phyloP scores from a whole-genome alignment of 2,888 invertebrate species.

The Plemyria rubiginata region DNA sequence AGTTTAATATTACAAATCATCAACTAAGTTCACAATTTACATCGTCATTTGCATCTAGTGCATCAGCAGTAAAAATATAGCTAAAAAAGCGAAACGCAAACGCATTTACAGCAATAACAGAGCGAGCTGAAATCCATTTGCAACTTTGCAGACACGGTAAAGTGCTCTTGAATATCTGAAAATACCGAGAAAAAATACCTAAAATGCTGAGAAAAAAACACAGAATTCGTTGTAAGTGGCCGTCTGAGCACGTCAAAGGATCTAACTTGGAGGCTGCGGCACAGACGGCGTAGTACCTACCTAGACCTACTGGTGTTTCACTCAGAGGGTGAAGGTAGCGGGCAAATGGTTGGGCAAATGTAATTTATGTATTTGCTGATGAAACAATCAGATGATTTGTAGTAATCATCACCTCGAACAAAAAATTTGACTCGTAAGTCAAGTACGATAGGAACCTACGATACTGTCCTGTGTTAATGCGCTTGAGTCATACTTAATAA shows the following conservation, averaged over 20 bases:
- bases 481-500: too few relatives aligned
- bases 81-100: conserved; percentile 14
- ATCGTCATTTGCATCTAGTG: background rate
- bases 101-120: conserved; percentile 36
- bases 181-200: conserved; percentile 50
- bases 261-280: conserved; percentile 44
- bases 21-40: background rate
- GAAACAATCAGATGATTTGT: too few relatives aligned
- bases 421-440: too few relatives aligned
- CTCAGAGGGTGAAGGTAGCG: background rate
- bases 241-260: conserved; percentile 74
- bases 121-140: conserved; percentile 47
- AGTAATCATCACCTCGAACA: too few relatives aligned
- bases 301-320: background rate
- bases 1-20: background rate
- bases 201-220: conserved; percentile 61
- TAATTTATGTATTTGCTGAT: too few relatives aligned
- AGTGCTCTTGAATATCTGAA: conserved; percentile 47
- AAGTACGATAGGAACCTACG: too few relatives aligned
- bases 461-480: too few relatives aligned
- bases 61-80: conserved; percentile 16
- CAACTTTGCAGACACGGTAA: conserved; percentile 53
- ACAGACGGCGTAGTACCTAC: conserved; percentile 6
- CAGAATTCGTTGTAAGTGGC: conserved; percentile 70
- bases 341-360: too few relatives aligned